Conservation (phyloP, 2,797 vertebrate species). For the Sebastes nivosus region DNA sequence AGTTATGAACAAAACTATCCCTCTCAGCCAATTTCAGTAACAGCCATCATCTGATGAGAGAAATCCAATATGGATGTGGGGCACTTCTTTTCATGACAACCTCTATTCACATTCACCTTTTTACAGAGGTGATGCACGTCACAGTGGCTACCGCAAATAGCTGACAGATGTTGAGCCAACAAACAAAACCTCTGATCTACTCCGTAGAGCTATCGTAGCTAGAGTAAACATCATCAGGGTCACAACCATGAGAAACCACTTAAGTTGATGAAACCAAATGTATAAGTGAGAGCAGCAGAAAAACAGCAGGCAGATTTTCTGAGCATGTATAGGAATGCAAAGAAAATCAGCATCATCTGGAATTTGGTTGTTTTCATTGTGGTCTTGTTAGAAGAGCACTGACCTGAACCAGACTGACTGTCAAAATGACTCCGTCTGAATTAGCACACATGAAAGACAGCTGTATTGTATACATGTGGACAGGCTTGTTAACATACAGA, state of each 20-base stretch:
- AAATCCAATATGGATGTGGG: neutral
- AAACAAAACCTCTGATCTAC: slow-evolving; percentile 34
- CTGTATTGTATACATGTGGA: neutral
- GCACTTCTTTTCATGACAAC: slow-evolving; percentile 1
- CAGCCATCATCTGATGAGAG: neutral
- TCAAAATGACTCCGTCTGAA: neutral
- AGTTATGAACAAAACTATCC: neutral
- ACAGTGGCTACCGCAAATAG: slow-evolving; percentile 44
- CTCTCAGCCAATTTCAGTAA: neutral
- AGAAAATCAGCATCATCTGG: slow-evolving; percentile 31
- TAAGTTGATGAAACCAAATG: slow-evolving; percentile 9
- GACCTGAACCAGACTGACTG: slow-evolving; percentile 36
- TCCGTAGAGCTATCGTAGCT: slow-evolving; percentile 4
- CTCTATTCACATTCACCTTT: slow-evolving; percentile 1
- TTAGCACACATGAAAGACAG: slow-evolving; percentile 41
- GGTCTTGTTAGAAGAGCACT: neutral
- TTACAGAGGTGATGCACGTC: slow-evolving; percentile 2
- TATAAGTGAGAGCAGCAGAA: neutral
- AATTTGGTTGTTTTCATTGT: slow-evolving; percentile 1
- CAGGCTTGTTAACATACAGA: slow-evolving; percentile 18
- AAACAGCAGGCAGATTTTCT: slow-evolving; percentile 11
- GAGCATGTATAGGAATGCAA: slow-evolving; percentile 19
- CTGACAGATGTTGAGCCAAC: slow-evolving; percentile 51
- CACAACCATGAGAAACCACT: slow-evolving; percentile 23
- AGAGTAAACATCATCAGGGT: slow-evolving; percentile 15